Evolutionary conservation across 1,140 invertebrate genomes (phyloP).

Genomic region (Myzus persicae): DNA sequence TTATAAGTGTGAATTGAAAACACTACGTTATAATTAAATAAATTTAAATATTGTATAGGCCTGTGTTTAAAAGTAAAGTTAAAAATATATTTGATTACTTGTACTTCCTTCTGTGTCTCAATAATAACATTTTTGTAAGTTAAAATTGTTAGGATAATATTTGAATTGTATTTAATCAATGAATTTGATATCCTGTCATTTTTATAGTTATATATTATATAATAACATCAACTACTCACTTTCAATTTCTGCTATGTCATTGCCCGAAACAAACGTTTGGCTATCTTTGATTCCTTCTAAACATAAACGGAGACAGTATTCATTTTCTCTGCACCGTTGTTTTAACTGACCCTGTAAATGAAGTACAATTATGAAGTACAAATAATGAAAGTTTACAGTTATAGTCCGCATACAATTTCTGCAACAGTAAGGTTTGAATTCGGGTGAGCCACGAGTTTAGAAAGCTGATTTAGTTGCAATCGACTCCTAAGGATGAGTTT

Average conservation of each 20-base stretch:
- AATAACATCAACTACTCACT: neutral
- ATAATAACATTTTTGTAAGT: neutral
- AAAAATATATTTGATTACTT: neutral
- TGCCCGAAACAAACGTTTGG: neutral
- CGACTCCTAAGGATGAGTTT: slow-evolving; percentile 69
- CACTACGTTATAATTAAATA: neutral
- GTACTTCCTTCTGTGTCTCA: neutral
- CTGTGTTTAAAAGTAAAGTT: neutral
- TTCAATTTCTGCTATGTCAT: slow-evolving; percentile 40
- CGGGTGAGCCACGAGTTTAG: slow-evolving; percentile 65
- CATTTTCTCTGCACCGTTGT: slow-evolving; percentile 44
- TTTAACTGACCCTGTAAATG: slow-evolving; percentile 23
- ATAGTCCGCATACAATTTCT: slow-evolving; percentile 67
- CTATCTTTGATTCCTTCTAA: slow-evolving; percentile 38
- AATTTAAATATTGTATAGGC: neutral
- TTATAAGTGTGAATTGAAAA: neutral
- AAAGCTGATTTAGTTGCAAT: slow-evolving; percentile 68
- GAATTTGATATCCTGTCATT: slow-evolving; percentile 3
- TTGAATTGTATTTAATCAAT: neutral
- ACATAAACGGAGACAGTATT: slow-evolving; percentile 37
- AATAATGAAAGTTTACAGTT: neutral
- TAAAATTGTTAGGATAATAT: neutral
- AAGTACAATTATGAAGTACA: neutral
- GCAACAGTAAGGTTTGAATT: slow-evolving; percentile 63
- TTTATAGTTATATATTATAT: neutral